These are phyloP conservation scores for Temnothorax ravouxi DNA, from an alignment of 2,888 invertebrate species.

Conservation along the genomic window DNA sequence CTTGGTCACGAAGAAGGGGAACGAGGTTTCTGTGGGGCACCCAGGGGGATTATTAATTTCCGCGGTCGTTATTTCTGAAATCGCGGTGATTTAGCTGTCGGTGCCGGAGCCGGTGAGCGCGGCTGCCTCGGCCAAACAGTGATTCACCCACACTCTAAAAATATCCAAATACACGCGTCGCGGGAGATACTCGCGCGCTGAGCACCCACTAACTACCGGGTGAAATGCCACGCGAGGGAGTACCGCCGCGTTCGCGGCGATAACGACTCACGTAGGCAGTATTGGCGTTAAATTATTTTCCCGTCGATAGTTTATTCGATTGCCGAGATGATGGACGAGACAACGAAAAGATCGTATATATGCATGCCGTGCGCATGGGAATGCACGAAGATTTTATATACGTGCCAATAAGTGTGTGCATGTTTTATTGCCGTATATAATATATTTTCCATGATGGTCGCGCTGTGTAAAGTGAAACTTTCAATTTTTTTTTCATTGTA, in stretches of 20 bases:
- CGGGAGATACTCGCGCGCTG: constrained; percentile 64
- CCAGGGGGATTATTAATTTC: constrained; percentile 82
- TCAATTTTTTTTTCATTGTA: neutral
- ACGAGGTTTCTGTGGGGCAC: constrained; percentile 58
- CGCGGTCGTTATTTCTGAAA: constrained; percentile 84
- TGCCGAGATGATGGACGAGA: constrained; percentile 39
- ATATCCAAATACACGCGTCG: constrained; percentile 81
- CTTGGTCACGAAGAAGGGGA: constrained; percentile 53
- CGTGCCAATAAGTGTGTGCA: neutral
- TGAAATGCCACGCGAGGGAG: constrained; percentile 59
- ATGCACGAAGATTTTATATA: constrained; percentile 16
- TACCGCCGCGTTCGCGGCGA: constrained; percentile 32
- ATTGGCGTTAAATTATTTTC: constrained; percentile 50
- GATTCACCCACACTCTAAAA: constrained; percentile 85
- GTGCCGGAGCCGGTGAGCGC: constrained; percentile 67
- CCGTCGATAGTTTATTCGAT: constrained; percentile 49
- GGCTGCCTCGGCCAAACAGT: constrained; percentile 80
- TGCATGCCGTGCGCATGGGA: neutral
- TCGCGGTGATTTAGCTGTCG: constrained; percentile 83
- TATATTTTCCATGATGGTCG: constrained; percentile 27
- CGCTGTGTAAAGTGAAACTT: neutral
- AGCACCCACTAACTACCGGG: constrained; percentile 60
- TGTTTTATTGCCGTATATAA: constrained; percentile 19
- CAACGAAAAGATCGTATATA: neutral
- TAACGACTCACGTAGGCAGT: constrained; percentile 48